Evolutionary conservation across 2,888 invertebrate genomes (phyloP).

Genomic region (Epinotia nisella): DNA sequence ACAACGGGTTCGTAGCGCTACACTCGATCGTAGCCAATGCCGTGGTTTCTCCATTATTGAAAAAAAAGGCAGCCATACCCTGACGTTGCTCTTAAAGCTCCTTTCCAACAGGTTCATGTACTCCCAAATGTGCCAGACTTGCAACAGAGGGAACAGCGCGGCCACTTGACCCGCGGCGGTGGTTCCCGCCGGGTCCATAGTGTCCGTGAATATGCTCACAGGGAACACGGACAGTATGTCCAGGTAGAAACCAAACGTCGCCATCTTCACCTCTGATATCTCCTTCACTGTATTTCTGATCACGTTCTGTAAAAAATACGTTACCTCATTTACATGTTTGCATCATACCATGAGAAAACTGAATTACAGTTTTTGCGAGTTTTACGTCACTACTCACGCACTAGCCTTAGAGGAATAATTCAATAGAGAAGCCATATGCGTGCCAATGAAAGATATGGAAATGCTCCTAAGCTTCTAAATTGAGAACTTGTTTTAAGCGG

Average conservation of each 20-base stretch:
- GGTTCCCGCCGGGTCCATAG: conserved; percentile 65
- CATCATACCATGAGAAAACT: neutral
- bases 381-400: neutral
- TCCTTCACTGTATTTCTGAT: conserved; percentile 71
- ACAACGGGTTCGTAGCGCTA: too few relatives aligned
- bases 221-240: conserved; percentile 78
- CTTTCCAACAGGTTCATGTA: conserved; percentile 69
- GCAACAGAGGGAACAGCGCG: conserved; percentile 67
- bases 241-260: conserved; percentile 72
- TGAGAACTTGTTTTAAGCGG: too few relatives aligned
- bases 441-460: too few relatives aligned
- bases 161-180: conserved; percentile 65
- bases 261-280: conserved; percentile 77
- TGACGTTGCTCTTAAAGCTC: conserved; percentile 65
- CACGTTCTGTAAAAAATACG: conserved; percentile 57
- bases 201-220: conserved; percentile 70
- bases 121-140: conserved; percentile 78
- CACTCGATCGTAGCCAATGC: too few relatives aligned
- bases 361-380: neutral
- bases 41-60: too few relatives aligned
- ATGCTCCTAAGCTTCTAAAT: too few relatives aligned
- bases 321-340: neutral
- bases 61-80: conserved; percentile 57
- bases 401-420: too few relatives aligned
- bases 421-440: too few relatives aligned